phyloP scores from a whole-genome alignment of 92 coral and sea anemone species.

The Umimayanthus kanabou region DNA sequence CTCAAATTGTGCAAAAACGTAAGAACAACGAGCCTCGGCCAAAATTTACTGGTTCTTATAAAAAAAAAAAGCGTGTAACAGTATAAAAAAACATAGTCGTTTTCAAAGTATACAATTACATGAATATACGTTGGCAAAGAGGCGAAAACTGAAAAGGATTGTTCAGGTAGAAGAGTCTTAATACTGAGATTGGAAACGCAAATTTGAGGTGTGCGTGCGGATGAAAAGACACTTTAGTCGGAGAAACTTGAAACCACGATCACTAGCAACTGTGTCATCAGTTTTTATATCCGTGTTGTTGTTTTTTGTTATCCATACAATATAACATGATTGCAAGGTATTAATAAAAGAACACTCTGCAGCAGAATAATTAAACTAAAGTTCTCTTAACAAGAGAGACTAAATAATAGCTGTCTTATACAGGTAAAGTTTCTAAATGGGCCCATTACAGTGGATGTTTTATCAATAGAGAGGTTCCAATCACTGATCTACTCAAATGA shows the following conservation, averaged over 20 bases:
- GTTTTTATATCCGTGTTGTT: not conserved
- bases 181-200: not conserved
- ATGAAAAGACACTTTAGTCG: not conserved
- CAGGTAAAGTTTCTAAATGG: not conserved
- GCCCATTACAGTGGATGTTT: not conserved
- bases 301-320: not conserved
- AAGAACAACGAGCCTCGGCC: no score
- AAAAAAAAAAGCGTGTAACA: no score
- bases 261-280: not conserved
- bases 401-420: not conserved
- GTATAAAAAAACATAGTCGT: no score
- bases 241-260: not conserved
- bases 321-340: not conserved
- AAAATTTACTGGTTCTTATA: no score
- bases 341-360: not conserved
- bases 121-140: no score
- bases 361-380: not conserved
- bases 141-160: not conserved
- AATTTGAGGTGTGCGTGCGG: not conserved
- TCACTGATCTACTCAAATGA: not conserved
- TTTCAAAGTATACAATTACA: no score
- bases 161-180: not conserved
- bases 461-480: not conserved
- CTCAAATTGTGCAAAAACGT: no score
- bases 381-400: not conserved